Conservation (phyloP, 2,888 invertebrate genomes). For the Drosophila anceps region DNA sequence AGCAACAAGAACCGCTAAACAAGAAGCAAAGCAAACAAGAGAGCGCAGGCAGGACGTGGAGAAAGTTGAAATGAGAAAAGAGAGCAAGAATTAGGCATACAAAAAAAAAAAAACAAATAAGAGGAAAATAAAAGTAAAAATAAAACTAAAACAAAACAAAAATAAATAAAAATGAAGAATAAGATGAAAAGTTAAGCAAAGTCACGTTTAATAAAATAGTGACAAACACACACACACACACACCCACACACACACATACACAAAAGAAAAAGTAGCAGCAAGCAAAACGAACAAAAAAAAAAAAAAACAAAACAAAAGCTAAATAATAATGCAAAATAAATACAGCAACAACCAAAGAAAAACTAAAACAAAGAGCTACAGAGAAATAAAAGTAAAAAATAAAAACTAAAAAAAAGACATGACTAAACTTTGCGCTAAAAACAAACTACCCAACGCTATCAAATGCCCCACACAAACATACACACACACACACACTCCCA, state of each 20-base stretch:
- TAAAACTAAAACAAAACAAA: conserved; percentile 11
- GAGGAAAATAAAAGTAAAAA: conserved; percentile 18
- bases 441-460: conserved; percentile 75
- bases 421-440: conserved; percentile 55
- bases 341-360: conserved; percentile 84
- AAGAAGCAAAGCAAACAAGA: conserved; percentile 23
- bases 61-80: conserved; percentile 3
- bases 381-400: conserved; percentile 49
- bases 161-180: conserved; percentile 23
- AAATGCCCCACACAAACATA: conserved; percentile 51
- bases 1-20: conserved; percentile 49
- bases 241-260: no score
- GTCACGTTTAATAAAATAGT: conserved; percentile 54
- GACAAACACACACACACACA: conserved; percentile 50
- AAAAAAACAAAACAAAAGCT: conserved; percentile 52
- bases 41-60: conserved; percentile 10
- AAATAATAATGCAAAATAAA: conserved; percentile 67
- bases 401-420: conserved; percentile 30
- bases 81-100: conserved; percentile 31
- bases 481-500: conserved; percentile 19
- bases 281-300: conserved; percentile 54
- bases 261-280: conserved; percentile 59
- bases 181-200: conserved; percentile 43
- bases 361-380: conserved; percentile 65
- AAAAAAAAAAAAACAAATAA: conserved; percentile 15